phyloP scores from a whole-genome alignment of 2,797 vertebrate genomes.

The Zalophus californianus region DNA sequence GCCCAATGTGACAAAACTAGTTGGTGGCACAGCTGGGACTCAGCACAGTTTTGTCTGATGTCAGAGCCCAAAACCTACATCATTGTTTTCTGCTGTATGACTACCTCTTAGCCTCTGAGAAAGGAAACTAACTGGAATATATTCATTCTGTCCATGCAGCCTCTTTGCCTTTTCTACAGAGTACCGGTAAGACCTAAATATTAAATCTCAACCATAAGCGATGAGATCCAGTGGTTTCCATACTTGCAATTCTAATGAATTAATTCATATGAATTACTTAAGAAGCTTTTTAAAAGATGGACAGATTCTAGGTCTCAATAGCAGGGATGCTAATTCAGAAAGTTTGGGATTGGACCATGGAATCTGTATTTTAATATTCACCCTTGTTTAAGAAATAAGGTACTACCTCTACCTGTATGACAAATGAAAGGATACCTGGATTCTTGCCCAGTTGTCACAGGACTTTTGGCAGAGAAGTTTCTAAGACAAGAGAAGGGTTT shows the following conservation, averaged over 20 bases:
- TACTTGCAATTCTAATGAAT: neutral
- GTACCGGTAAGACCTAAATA: neutral
- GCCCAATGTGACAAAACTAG: neutral
- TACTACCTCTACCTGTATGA: neutral
- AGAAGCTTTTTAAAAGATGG: neutral
- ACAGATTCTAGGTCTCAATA: neutral
- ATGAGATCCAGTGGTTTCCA: neutral
- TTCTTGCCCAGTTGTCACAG: neutral
- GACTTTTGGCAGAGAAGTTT: neutral
- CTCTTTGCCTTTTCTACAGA: neutral
- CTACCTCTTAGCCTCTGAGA: neutral
- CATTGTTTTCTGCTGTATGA: neutral
- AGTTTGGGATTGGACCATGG: neutral
- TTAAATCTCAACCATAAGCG: neutral
- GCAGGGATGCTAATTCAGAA: neutral
- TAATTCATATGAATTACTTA: neutral
- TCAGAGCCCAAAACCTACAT: neutral
- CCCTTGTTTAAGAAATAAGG: neutral
- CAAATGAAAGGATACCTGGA: neutral
- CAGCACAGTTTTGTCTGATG: neutral
- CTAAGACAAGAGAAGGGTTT: neutral
- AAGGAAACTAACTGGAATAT: neutral
- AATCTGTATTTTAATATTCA: neutral
- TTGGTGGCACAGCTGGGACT: neutral
- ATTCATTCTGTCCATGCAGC: neutral